phyloP scores from a whole-genome alignment of 2,888 invertebrate genomes.

The Norana najaformis region DNA sequence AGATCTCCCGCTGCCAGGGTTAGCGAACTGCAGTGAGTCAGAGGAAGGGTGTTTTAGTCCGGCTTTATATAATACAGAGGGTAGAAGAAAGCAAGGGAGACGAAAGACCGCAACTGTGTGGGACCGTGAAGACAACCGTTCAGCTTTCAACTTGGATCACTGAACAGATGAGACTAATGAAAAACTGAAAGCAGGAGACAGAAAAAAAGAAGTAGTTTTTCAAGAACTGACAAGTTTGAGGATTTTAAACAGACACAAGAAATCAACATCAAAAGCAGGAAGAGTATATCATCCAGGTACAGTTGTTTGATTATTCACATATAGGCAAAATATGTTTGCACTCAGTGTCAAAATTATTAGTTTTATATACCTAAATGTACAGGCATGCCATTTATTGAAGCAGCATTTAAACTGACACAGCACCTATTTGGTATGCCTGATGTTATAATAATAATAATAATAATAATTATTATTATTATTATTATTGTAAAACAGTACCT shows the following conservation, averaged over 20 bases:
- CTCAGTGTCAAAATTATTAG: neutral
- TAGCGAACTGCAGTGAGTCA: neutral
- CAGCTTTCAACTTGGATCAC: neutral
- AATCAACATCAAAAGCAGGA: neutral
- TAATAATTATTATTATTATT: neutral
- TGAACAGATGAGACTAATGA: neutral
- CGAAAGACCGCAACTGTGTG: neutral
- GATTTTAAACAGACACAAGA: neutral
- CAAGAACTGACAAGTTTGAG: neutral
- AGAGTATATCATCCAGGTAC: neutral
- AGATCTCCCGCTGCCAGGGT: neutral
- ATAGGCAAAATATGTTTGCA: neutral
- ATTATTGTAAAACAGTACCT: neutral
- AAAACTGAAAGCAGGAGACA: neutral
- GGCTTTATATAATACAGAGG: slow-evolving; percentile 13
- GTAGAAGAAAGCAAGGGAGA: neutral
- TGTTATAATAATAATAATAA: too few relatives aligned
- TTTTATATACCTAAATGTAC: neutral
- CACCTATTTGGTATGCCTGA: neutral
- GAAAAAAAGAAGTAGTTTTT: neutral
- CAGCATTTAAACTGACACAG: neutral
- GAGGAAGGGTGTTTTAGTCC: neutral
- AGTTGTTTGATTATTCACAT: neutral
- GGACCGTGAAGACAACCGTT: neutral
- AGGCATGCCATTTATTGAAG: neutral